These are phyloP conservation scores for Zosterops pallidus DNA, from an alignment of 2,113 vertebrate genomes.

Conservation along the genomic window DNA sequence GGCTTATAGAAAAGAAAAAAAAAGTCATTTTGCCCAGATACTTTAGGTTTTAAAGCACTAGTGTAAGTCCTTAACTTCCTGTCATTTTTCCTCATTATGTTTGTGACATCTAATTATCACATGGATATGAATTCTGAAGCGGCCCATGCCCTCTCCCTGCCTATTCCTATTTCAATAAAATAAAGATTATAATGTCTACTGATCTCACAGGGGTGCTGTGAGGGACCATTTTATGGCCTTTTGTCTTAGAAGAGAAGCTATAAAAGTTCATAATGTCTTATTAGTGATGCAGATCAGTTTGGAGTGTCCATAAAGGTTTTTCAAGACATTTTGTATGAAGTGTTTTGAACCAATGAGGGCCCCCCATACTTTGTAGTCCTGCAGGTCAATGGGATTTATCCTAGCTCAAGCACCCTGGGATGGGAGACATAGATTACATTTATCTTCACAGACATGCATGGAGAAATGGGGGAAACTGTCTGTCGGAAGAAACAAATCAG, in stretches of 20 bases:
- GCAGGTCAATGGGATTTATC: fast-evolving
- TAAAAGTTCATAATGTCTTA: not conserved
- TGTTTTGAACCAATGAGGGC: not conserved
- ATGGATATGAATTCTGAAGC: not conserved
- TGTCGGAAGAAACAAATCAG: not conserved
- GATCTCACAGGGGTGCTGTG: not conserved
- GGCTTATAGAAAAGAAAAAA: not conserved
- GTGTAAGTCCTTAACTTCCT: not conserved
- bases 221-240: not conserved
- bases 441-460: not conserved
- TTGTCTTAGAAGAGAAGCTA: not conserved
- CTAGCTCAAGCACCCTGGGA: not conserved
- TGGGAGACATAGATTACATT: not conserved
- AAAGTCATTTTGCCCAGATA: not conserved
- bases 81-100: not conserved
- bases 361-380: not conserved
- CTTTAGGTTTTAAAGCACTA: not conserved
- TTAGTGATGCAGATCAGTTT: not conserved
- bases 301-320: not conserved
- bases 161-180: not conserved
- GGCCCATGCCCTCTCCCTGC: not conserved
- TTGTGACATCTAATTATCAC: not conserved
- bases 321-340: not conserved
- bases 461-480: not conserved
- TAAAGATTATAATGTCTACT: not conserved